A percentile compares a stretch with the other conserved stretches of the same genome.
Conservation (phyloP, 2,113 vertebrate species). For the Calypte anna region DNA sequence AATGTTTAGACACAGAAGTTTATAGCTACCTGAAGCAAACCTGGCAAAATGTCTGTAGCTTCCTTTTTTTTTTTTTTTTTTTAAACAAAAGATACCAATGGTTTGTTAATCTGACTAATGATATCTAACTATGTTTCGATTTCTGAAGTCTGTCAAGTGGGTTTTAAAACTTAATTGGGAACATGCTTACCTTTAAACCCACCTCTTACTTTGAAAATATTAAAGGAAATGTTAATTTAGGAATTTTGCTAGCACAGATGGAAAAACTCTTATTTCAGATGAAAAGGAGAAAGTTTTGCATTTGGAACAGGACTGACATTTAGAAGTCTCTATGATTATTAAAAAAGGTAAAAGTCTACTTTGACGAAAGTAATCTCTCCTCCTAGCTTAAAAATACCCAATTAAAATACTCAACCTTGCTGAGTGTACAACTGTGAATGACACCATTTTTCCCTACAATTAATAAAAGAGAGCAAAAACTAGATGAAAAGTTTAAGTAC, state of each 20-base stretch:
- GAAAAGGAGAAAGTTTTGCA: background rate
- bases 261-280: background rate
- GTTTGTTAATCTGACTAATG: background rate
- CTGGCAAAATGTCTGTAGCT: background rate
- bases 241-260: background rate
- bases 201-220: background rate
- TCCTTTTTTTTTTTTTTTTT: background rate
- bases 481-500: background rate
- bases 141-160: background rate
- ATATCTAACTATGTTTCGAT: background rate
- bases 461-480: background rate
- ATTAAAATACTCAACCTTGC: background rate
- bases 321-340: background rate
- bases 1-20: background rate
- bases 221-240: background rate
- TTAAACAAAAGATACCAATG: background rate
- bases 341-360: background rate
- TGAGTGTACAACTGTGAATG: background rate
- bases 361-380: background rate
- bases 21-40: background rate
- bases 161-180: background rate
- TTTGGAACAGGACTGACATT: background rate
- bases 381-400: background rate
- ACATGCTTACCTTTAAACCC: background rate
- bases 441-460: background rate